A percentile compares a stretch with the other conserved stretches of the same genome.
These are phyloP conservation scores for Peromyscus polionotus DNA, from an alignment of 2,113 vertebrate species.

Conservation along the genomic window DNA sequence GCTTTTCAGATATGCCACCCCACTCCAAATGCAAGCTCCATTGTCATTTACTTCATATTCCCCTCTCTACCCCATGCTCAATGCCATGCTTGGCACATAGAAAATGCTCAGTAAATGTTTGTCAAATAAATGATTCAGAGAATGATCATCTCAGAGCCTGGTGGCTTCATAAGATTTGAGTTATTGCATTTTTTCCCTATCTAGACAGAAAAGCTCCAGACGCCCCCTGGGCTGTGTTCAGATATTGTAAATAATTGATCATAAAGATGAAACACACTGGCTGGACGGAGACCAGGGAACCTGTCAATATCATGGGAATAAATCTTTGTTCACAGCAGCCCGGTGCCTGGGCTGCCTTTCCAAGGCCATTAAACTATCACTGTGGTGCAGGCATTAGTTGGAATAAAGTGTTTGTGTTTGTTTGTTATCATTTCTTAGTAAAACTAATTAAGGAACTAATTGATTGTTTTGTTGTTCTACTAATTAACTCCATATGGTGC, in stretches of 20 bases:
- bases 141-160: conserved; percentile 70
- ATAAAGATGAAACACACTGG: conserved; percentile 85
- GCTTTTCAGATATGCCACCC: not conserved
- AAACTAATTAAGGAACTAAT: conserved; percentile 93
- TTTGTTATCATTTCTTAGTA: conserved; percentile 91
- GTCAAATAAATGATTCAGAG: conserved; percentile 79
- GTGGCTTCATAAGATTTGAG: conserved; percentile 74
- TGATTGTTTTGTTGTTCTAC: conserved; percentile 92
- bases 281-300: conserved; percentile 84
- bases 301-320: conserved; percentile 85
- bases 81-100: conserved; percentile 26
- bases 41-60: not conserved
- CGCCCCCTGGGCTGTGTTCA: conserved; percentile 81
- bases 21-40: not conserved
- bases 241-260: conserved; percentile 90
- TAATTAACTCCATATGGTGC: conserved; percentile 93
- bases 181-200: conserved; percentile 54
- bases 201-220: conserved; percentile 84
- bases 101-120: conserved; percentile 76
- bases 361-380: conserved; percentile 86
- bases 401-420: conserved; percentile 90
- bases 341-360: conserved; percentile 80
- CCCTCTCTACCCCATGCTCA: not conserved
- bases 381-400: conserved; percentile 85
- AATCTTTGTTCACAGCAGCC: conserved; percentile 80